Evolutionary conservation across 2,113 vertebrate genomes (phyloP).

Genomic region (Camelus bactrianus): DNA sequence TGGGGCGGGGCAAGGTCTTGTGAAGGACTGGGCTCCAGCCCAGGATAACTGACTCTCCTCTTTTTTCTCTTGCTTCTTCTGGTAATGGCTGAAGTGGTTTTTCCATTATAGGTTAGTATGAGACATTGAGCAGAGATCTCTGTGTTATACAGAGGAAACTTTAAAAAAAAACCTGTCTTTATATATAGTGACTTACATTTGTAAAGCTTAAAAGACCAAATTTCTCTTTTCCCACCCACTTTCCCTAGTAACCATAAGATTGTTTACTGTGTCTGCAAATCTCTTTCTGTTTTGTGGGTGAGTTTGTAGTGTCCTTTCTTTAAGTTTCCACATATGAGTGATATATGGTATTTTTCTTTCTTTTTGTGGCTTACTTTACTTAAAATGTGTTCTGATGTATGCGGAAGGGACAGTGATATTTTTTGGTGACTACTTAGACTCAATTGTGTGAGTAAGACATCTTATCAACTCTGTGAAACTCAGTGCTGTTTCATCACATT

Average conservation of each 20-base stretch:
- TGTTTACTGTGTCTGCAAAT: not conserved
- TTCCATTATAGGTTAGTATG: not conserved
- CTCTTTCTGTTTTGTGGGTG: not conserved
- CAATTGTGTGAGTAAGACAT: too few species aligned
- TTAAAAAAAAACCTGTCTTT: not conserved
- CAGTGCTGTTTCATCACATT: too few species aligned
- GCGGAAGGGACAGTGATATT: too few species aligned
- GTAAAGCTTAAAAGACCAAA: not conserved
- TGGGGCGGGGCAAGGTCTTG: too few species aligned
- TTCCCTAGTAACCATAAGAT: not conserved
- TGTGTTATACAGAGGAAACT: not conserved
- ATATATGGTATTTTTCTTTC: not conserved
- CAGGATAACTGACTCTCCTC: too few species aligned
- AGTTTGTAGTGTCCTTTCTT: not conserved
- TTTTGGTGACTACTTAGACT: too few species aligned
- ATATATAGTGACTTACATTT: not conserved
- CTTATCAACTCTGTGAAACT: too few species aligned
- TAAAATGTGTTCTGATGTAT: too few species aligned
- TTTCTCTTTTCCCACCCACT: not conserved
- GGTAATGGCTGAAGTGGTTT: accelerated
- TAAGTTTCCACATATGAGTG: not conserved
- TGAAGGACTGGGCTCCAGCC: too few species aligned
- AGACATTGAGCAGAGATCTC: not conserved
- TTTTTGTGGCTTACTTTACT: not conserved
- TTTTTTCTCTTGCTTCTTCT: too few species aligned